These are phyloP conservation scores for Asarcornis scutulata DNA, from an alignment of 2,113 vertebrate species.

Conservation along the genomic window DNA sequence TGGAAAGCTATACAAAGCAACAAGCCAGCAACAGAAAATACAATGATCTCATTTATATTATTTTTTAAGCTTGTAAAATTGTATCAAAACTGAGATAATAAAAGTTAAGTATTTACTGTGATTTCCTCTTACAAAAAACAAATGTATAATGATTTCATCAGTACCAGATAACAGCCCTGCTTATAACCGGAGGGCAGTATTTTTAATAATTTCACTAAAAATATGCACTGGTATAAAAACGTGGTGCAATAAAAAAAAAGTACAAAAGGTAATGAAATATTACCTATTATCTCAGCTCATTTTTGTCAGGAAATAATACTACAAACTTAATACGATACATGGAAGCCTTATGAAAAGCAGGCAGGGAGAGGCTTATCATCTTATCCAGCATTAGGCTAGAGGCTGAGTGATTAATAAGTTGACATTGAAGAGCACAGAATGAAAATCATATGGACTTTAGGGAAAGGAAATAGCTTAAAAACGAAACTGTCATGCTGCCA, in stretches of 20 bases:
- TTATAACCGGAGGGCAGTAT: constrained; percentile 54
- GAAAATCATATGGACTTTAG: constrained; percentile 40
- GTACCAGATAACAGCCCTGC: constrained; percentile 32
- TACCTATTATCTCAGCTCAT: constrained; percentile 62
- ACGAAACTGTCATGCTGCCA: background rate
- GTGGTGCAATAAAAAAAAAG: constrained; percentile 58
- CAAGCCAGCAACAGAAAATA: background rate
- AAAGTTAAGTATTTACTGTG: constrained; percentile 27
- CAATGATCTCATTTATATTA: background rate
- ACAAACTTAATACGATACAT: constrained; percentile 29
- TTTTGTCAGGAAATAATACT: constrained; percentile 69
- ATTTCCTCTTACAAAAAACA: constrained; percentile 18
- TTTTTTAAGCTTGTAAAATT: background rate
- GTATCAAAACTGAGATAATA: constrained; percentile 14
- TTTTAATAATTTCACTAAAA: constrained; percentile 73
- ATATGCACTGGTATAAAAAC: constrained; percentile 44
- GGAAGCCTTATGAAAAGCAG: constrained; percentile 45
- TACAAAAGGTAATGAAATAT: constrained; percentile 70
- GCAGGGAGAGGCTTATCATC: constrained; percentile 26
- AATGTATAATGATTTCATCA: constrained; percentile 43
- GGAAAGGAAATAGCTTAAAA: constrained; percentile 40
- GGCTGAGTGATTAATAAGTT: constrained; percentile 30
- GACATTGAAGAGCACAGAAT: constrained; percentile 37
- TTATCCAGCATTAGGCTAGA: constrained; percentile 35
- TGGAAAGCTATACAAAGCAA: background rate